Evolutionary conservation across 2,113 vertebrate species (phyloP).

Genomic region (Paedocypris sp.): DNA sequence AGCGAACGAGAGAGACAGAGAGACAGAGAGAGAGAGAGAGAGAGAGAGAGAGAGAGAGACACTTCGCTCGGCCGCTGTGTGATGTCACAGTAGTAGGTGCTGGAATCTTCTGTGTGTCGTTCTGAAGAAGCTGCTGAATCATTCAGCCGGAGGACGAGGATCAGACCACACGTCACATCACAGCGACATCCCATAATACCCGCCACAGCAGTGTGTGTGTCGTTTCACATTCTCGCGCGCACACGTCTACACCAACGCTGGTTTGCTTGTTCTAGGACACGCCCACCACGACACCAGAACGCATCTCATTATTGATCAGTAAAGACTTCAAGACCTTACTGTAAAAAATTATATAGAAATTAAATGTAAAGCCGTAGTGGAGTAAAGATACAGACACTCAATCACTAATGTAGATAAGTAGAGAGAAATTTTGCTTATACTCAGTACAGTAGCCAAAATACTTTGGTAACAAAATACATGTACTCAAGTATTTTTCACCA

Average conservation of each 20-base stretch:
- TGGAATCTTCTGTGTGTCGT: neutral
- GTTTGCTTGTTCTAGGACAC: neutral
- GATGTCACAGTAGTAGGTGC: neutral
- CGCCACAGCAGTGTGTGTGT: neutral
- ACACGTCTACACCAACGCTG: neutral
- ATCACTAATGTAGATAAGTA: too few species aligned
- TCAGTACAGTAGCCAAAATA: too few species aligned
- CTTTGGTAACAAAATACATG: too few species aligned
- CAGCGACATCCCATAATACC: constrained; percentile 17
- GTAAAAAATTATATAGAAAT: too few species aligned
- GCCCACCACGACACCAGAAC: neutral
- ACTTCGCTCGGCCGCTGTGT: too few species aligned
- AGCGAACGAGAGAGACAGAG: too few species aligned
- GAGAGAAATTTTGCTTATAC: too few species aligned
- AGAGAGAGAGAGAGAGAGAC: too few species aligned
- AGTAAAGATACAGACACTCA: too few species aligned
- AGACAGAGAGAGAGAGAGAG: too few species aligned
- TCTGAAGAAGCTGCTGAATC: constrained; percentile 21
- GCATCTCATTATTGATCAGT: neutral
- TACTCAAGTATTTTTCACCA: too few species aligned
- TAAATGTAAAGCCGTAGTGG: too few species aligned
- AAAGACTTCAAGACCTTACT: neutral
- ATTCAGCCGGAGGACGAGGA: constrained; percentile 12
- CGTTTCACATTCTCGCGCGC: neutral
- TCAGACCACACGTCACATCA: constrained; percentile 14